Evolutionary conservation across 2,888 invertebrate genomes (phyloP).

Genomic region (Leuctra nigra): DNA sequence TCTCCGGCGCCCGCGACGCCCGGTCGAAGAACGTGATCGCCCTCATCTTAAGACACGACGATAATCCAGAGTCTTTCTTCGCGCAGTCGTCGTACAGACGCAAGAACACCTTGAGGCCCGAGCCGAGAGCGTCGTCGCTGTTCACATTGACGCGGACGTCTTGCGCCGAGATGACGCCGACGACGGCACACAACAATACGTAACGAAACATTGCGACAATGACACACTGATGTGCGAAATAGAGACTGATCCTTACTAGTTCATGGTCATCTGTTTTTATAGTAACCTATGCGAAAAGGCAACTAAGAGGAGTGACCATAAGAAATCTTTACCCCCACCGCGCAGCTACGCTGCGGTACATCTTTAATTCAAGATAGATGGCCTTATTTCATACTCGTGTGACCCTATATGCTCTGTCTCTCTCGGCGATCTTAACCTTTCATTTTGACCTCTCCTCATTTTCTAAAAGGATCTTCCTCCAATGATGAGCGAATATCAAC

Average conservation of each 20-base stretch:
- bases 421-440: conserved; percentile 8
- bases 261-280: conserved; percentile 15
- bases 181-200: not conserved
- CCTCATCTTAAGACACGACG: conserved; percentile 74
- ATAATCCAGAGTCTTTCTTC: conserved; percentile 56
- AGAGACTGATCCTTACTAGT: conserved; percentile 13
- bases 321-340: not conserved
- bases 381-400: conserved; percentile 9
- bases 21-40: conserved; percentile 73
- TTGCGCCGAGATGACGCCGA: conserved; percentile 15
- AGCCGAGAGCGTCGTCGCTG: conserved; percentile 49
- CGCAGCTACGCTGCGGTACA: not conserved
- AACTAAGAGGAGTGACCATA: not conserved
- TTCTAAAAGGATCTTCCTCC: too few species aligned
- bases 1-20: conserved; percentile 46
- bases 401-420: conserved; percentile 6
- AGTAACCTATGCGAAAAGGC: not conserved
- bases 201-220: conserved; percentile 5
- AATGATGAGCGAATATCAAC: too few species aligned
- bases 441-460: conserved; percentile 9
- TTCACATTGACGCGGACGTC: conserved; percentile 28
- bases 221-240: not conserved
- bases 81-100: conserved; percentile 69
- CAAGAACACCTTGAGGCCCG: conserved; percentile 30
- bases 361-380: conserved; percentile 12